Conservation (phyloP, 23 tunicate species). For the Ascidia mentula region DNA sequence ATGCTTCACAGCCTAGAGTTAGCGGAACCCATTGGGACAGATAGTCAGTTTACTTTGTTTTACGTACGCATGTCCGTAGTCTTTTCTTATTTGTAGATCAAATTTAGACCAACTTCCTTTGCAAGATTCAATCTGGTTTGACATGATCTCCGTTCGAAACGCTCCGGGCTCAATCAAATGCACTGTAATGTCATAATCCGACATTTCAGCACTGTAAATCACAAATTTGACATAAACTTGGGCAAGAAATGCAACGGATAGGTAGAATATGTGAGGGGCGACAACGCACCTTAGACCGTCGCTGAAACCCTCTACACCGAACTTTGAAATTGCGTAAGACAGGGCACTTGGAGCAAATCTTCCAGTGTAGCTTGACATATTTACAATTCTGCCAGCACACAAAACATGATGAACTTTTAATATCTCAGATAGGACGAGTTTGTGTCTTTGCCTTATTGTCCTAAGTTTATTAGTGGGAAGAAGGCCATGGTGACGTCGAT, state of each 20-base stretch:
- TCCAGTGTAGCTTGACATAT: conserved; percentile 34
- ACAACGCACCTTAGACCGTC: conserved; percentile 29
- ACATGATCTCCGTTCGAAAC: neutral
- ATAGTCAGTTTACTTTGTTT: neutral
- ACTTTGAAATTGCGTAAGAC: conserved; percentile 30
- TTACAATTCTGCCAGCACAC: conserved; percentile 43
- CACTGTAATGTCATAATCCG: neutral
- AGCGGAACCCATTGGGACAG: no score
- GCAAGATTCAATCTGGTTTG: neutral
- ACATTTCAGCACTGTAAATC: neutral
- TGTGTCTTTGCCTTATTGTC: no score
- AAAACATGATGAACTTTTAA: no score
- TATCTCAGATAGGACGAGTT: no score
- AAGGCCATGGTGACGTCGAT: no score
- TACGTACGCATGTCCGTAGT: neutral
- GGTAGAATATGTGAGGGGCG: no score
- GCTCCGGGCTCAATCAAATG: neutral
- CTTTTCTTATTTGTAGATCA: neutral
- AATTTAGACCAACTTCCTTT: neutral
- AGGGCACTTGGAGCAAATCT: conserved; percentile 2
- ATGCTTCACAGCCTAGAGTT: no score
- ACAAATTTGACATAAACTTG: neutral
- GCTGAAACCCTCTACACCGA: conserved; percentile 35
- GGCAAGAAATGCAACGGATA: no score
- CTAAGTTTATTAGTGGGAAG: no score